Conservation (phyloP, 2,888 invertebrate species). For the Plutella xylostella region DNA sequence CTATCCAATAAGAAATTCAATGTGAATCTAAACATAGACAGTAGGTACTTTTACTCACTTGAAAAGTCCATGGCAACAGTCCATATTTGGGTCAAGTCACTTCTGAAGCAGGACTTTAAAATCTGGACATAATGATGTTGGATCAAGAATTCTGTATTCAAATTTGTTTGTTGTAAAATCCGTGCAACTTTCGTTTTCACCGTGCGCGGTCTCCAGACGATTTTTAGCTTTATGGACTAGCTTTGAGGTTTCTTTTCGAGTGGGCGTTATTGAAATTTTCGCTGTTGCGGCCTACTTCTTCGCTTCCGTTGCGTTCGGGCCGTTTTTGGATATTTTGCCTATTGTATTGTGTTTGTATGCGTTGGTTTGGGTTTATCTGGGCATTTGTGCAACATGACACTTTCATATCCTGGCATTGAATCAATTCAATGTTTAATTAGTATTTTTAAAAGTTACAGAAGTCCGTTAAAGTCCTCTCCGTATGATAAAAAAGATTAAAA, state of each 20-base stretch:
- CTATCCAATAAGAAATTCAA: no score
- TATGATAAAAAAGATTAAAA: no score
- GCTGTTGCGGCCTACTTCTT: constrained; percentile 53
- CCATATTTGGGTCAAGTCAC: neutral
- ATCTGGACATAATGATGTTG: constrained; percentile 17
- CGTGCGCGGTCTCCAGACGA: constrained; percentile 18
- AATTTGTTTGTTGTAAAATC: constrained; percentile 61
- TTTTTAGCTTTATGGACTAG: constrained; percentile 24
- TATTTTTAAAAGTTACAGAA: no score
- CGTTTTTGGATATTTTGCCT: constrained; percentile 57
- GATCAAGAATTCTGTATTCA: constrained; percentile 46
- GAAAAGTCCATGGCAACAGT: no score
- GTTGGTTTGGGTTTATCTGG: no score
- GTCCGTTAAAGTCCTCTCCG: no score
- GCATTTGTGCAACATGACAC: no score
- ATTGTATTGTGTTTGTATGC: no score
- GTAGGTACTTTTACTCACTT: no score
- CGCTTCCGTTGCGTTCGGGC: constrained; percentile 49
- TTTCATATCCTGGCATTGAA: no score
- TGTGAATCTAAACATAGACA: no score
- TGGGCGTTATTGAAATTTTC: constrained; percentile 41
- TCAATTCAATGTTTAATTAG: no score
- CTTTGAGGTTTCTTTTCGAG: constrained; percentile 25
- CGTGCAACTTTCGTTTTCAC: constrained; percentile 63
- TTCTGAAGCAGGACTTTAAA: neutral